A percentile compares a stretch with the other conserved stretches of the same genome.
Evolutionary conservation across 2,888 invertebrate species (phyloP).

Genomic region (Pterostichus niger): DNA sequence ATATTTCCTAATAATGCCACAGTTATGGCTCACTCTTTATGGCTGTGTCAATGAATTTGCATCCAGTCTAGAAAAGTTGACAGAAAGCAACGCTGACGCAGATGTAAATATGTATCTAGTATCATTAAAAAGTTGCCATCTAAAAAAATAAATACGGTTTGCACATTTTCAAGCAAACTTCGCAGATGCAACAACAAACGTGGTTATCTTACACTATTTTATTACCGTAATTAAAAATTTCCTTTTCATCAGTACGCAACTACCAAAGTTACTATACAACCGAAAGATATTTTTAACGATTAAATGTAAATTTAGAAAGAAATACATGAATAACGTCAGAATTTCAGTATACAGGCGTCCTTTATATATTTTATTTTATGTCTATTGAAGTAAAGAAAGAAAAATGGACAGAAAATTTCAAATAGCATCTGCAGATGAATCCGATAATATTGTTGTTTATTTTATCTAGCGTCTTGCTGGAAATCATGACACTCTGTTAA

Average conservation of each 20-base stretch:
- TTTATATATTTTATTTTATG: no score
- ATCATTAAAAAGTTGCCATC: slow-evolving; percentile 33
- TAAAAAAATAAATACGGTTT: background rate
- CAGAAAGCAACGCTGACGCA: background rate
- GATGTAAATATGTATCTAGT: slow-evolving; percentile 30
- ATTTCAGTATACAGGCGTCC: no score
- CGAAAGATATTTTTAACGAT: no score
- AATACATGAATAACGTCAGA: no score
- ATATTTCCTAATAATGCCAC: slow-evolving; percentile 57
- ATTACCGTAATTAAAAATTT: slow-evolving; percentile 46
- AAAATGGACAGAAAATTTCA: no score
- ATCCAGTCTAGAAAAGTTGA: slow-evolving; percentile 17
- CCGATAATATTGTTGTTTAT: no score
- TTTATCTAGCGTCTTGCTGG: no score
- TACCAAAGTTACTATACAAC: background rate
- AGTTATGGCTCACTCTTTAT: slow-evolving; percentile 37
- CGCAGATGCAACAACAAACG: slow-evolving; percentile 4
- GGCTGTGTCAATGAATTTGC: slow-evolving; percentile 18
- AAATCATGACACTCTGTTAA: no score
- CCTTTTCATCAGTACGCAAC: background rate
- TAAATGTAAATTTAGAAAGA: no score
- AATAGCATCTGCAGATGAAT: no score
- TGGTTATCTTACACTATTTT: slow-evolving; percentile 4
- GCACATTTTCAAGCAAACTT: slow-evolving; percentile 18
- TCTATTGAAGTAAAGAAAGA: no score